phyloP scores from a whole-genome alignment of 2,888 invertebrate genomes.

The Scrobipalpa atriplicella region DNA sequence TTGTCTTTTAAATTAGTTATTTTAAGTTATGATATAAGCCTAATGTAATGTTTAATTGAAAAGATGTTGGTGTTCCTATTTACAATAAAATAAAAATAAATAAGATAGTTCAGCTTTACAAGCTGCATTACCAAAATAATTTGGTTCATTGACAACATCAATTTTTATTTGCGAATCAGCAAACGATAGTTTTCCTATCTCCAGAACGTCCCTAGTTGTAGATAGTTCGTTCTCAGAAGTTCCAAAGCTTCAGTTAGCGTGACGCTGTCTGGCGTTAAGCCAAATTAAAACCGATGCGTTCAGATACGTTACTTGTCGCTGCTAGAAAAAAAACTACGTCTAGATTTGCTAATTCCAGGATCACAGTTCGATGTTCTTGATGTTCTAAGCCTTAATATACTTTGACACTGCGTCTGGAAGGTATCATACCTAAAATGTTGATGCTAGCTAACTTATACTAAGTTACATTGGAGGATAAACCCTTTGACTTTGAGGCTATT shows the following conservation, averaged over 20 bases:
- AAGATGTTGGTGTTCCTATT: no score
- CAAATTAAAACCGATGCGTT: conserved; percentile 35
- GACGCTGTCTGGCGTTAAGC: conserved; percentile 34
- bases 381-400: neutral
- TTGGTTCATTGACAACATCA: neutral
- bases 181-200: neutral
- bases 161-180: no score
- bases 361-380: neutral
- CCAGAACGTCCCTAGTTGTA: neutral
- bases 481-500: no score
- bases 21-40: no score
- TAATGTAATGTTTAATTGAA: no score
- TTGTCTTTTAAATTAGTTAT: no score
- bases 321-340: neutral
- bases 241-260: conserved; percentile 42
- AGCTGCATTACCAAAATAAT: neutral
- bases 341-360: neutral
- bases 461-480: no score
- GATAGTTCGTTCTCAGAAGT: conserved; percentile 37
- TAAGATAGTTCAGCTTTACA: no score
- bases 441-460: no score
- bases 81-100: no score
- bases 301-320: conserved; percentile 19
- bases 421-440: no score
- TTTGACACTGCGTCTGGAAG: no score